These are phyloP conservation scores for Tiliacea citrago DNA, from an alignment of 2,888 invertebrate species.

Conservation along the genomic window DNA sequence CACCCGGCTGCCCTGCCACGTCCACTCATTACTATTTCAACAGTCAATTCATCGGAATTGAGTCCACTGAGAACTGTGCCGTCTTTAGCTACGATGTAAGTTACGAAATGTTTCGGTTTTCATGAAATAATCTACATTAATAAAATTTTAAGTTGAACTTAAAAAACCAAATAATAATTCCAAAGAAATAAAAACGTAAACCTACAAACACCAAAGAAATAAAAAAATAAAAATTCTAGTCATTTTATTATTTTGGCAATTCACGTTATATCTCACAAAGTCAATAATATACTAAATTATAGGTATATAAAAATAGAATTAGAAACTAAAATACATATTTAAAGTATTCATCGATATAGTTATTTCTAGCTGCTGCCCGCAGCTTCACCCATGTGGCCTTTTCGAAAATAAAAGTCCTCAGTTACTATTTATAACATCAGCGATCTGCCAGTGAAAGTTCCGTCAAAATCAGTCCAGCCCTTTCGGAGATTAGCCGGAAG, in stretches of 20 bases:
- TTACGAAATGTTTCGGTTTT: not conserved
- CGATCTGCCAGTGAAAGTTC: too few relatives aligned
- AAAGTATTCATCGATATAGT: not conserved
- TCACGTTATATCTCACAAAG: slow-evolving; percentile 35
- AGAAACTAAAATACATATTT: not conserved
- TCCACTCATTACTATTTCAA: slow-evolving; percentile 85
- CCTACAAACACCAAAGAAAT: slow-evolving; percentile 7
- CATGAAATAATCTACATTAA: not conserved
- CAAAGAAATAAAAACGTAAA: not conserved
- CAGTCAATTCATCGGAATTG: slow-evolving; percentile 73
- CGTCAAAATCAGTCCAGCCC: too few relatives aligned
- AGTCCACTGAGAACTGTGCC: slow-evolving; percentile 66
- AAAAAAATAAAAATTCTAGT: slow-evolving; percentile 22
- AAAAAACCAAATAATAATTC: not conserved
- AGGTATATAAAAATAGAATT: not conserved
- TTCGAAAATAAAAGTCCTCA: too few relatives aligned
- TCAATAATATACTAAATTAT: not conserved
- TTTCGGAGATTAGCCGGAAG: too few relatives aligned
- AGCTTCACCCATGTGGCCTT: too few relatives aligned
- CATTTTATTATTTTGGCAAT: slow-evolving; percentile 10
- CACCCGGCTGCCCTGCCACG: slow-evolving; percentile 21
- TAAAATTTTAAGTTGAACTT: too few relatives aligned
- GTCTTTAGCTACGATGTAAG: slow-evolving; percentile 11
- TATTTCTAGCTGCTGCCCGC: too few relatives aligned
- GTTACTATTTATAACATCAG: too few relatives aligned